phyloP scores from a whole-genome alignment of 2,113 vertebrate species.

The Rattus norvegicus region GRCr8 NC_086020.1:69840501-69841000 shows the following conservation, averaged over 20 bases:
- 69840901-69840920: background rate
- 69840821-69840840: background rate
- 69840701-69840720: constrained; percentile 19
- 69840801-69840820: background rate
- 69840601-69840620: background rate
- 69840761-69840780: background rate
- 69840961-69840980: background rate
- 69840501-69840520: background rate
- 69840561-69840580: background rate
- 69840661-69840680: background rate
- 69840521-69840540: background rate
- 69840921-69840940: background rate
- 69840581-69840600: background rate
- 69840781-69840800: background rate
- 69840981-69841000: background rate
- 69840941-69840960: background rate
- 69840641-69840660: background rate
- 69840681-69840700: background rate
- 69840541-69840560: rapidly evolving
- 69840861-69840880: constrained; percentile 11
- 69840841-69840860: background rate
- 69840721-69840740: background rate
- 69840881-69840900: background rate
- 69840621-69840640: background rate
- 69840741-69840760: background rate